These are phyloP conservation scores for Caradrina clavipalpis DNA, from an alignment of 2,888 invertebrate genomes.

Conservation along the genomic window DNA sequence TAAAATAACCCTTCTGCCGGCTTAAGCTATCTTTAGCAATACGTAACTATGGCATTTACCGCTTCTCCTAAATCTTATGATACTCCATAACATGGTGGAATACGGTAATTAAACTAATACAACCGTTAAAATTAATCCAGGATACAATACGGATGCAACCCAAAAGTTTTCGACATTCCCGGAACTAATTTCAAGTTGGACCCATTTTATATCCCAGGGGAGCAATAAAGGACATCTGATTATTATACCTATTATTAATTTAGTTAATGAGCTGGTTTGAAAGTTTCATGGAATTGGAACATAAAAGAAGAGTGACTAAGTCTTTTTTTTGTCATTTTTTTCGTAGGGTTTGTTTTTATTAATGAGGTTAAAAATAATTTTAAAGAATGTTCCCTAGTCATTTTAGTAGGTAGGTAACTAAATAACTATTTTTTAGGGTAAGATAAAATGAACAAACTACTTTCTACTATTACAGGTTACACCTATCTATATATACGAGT, in stretches of 20 bases:
- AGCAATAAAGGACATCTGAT: slow-evolving; percentile 67
- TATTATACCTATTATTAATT: slow-evolving; percentile 59
- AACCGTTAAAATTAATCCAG: slow-evolving; percentile 73
- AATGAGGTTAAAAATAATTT: neutral
- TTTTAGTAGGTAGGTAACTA: neutral
- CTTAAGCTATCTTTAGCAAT: slow-evolving; percentile 18
- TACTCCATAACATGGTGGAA: slow-evolving; percentile 33
- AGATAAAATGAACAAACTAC: too few species aligned
- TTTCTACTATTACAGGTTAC: too few species aligned
- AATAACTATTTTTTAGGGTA: too few species aligned
- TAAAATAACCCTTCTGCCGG: slow-evolving; percentile 9
- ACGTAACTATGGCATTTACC: slow-evolving; percentile 6
- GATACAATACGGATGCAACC: slow-evolving; percentile 74
- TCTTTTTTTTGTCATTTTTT: neutral
- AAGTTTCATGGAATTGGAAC: slow-evolving; percentile 27
- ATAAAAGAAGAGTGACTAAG: neutral
- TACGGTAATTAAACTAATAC: slow-evolving; percentile 56
- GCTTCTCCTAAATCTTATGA: slow-evolving; percentile 37
- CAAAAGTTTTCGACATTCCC: slow-evolving; percentile 79
- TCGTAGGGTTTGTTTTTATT: neutral
- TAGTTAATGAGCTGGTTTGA: slow-evolving; percentile 29
- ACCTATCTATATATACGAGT: too few species aligned
- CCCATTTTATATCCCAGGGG: slow-evolving; percentile 72
- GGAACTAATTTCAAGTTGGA: slow-evolving; percentile 78
- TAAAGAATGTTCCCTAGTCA: neutral